A percentile compares a stretch with the other conserved stretches of the same genome.
These are phyloP conservation scores for Zapornia atra DNA, from an alignment of 2,113 vertebrate genomes.

Conservation along the genomic window DNA sequence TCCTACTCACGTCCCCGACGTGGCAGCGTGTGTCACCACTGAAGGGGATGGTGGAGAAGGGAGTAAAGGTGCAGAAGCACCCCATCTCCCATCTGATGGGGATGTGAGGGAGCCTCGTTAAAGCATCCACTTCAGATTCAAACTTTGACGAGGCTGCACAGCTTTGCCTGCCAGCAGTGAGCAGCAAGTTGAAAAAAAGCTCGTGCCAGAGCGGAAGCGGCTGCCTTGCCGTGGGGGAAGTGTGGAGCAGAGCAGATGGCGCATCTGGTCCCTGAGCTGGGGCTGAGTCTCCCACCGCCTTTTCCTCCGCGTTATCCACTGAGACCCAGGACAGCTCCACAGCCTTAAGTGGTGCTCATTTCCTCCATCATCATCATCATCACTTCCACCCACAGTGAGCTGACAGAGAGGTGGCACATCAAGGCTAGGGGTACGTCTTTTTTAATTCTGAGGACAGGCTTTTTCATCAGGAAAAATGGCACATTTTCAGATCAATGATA, in stretches of 20 bases:
- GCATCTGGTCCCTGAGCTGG: not conserved
- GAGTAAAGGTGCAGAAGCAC: not conserved
- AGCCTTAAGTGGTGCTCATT: not conserved
- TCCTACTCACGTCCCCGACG: accelerated
- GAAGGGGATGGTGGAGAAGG: accelerated
- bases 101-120: accelerated
- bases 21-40: accelerated
- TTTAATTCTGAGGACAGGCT: not conserved
- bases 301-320: not conserved
- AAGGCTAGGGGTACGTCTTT: not conserved
- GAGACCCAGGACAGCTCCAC: not conserved
- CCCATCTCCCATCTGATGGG: accelerated
- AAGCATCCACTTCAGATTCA: not conserved
- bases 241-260: not conserved
- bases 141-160: accelerated
- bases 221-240: not conserved
- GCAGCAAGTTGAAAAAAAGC: not conserved
- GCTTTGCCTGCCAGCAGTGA: not conserved
- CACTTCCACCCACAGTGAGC: not conserved
- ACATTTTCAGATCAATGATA: not conserved
- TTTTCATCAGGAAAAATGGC: not conserved
- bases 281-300: not conserved
- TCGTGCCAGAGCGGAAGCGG: not conserved
- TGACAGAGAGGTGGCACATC: not conserved
- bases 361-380: not conserved